A percentile compares a stretch with the other conserved stretches of the same genome.
Evolutionary conservation across 1,140 invertebrate genomes (phyloP).

Genomic region (Trichomalopsis sarcophagae): DNA sequence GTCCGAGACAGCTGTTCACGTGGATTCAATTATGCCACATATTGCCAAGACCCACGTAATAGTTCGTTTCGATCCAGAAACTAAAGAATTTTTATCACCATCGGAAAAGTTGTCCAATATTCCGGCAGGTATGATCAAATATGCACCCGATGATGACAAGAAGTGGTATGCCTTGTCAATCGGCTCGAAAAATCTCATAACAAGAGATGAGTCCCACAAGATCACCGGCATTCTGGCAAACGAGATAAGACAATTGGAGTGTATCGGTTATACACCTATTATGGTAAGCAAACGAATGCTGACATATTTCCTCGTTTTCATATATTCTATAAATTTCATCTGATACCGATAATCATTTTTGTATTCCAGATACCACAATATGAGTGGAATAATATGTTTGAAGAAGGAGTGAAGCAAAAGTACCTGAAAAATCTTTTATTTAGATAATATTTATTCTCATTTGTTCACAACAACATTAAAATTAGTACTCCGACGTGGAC

Average conservation of each 20-base stretch:
- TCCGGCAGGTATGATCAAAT: slow-evolving; percentile 69
- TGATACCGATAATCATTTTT: background rate
- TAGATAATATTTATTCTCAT: slow-evolving; percentile 18
- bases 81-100: slow-evolving; percentile 4
- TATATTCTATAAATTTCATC: slow-evolving; percentile 9
- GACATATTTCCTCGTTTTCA: background rate
- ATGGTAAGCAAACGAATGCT: slow-evolving; percentile 70
- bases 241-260: slow-evolving; percentile 75
- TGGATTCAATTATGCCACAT: background rate
- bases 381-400: slow-evolving; percentile 44
- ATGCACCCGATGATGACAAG: slow-evolving; percentile 63
- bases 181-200: slow-evolving; percentile 63
- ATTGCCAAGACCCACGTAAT: background rate
- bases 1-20: background rate
- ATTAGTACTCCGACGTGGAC: slow-evolving; percentile 24
- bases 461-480: slow-evolving; percentile 23
- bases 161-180: slow-evolving; percentile 74
- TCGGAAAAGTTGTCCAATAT: slow-evolving; percentile 61
- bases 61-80: slow-evolving; percentile 27
- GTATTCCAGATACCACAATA: slow-evolving; percentile 54
- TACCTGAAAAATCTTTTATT: slow-evolving; percentile 36
- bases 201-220: slow-evolving; percentile 59
- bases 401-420: slow-evolving; percentile 21
- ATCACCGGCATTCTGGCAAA: slow-evolving; percentile 69
- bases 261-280: slow-evolving; percentile 77